Conservation (phyloP, 2,113 vertebrate genomes). For the Cathartes aura region DNA sequence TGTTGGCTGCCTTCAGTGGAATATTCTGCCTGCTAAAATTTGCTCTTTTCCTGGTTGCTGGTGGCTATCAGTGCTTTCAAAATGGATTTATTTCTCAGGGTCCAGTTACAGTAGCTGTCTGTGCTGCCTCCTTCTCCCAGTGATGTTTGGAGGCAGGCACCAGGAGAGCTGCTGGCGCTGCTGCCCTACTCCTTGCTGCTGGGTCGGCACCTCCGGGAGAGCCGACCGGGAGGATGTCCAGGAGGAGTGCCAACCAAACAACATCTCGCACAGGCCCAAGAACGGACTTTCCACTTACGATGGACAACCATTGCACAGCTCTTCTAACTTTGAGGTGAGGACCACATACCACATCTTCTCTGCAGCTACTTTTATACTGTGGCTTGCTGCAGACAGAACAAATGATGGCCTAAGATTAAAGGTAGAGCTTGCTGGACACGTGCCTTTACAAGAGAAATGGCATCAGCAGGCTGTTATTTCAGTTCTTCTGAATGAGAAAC, state of each 20-base stretch:
- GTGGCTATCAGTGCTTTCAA: not conserved
- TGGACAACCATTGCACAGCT: not conserved
- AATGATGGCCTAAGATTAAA: not conserved
- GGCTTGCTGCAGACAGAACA: not conserved
- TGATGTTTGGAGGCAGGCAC: not conserved
- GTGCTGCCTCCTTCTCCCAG: not conserved
- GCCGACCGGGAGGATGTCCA: not conserved
- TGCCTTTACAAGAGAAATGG: not conserved
- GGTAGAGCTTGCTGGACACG: not conserved
- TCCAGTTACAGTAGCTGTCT: not conserved
- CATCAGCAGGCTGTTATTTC: not conserved
- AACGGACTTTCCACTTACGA: not conserved
- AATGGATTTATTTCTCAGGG: not conserved
- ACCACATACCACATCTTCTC: not conserved
- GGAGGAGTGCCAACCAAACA: not conserved
- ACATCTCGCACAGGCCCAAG: not conserved
- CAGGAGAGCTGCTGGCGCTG: not conserved
- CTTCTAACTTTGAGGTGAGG: not conserved
- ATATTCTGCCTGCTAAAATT: not conserved
- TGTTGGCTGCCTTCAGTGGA: not conserved
- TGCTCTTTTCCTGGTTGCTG: not conserved
- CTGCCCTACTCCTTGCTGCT: accelerated
- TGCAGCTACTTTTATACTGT: accelerated
- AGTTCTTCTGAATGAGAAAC: not conserved
- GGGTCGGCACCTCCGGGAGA: accelerated